A percentile compares a stretch with the other conserved stretches of the same genome.
Evolutionary conservation across 2,888 invertebrate genomes (phyloP).

Genomic region (Girardia tigrina): DNA sequence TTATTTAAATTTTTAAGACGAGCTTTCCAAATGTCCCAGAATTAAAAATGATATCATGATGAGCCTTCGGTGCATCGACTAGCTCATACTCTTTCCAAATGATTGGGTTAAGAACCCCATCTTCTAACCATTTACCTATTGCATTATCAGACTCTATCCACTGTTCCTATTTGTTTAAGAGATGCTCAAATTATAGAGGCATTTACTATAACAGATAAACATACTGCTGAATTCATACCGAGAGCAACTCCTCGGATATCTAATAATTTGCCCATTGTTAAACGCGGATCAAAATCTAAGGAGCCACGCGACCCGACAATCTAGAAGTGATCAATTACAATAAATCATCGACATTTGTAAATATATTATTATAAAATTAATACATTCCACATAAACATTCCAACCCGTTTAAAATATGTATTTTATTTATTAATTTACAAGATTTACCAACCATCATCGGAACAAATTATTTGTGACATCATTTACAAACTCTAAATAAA

Average conservation of each 20-base stretch:
- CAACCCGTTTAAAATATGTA: too few species aligned
- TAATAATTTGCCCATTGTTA: conserved; percentile 39
- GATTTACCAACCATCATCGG: too few species aligned
- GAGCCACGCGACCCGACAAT: conserved; percentile 37
- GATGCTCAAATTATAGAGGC: neutral
- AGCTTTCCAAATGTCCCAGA: conserved; percentile 25
- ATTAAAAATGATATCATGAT: conserved; percentile 16
- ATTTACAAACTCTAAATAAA: too few species aligned
- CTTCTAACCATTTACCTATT: neutral
- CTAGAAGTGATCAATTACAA: too few species aligned
- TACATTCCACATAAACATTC: too few species aligned
- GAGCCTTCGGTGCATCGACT: neutral
- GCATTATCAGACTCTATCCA: neutral
- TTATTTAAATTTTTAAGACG: neutral
- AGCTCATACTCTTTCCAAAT: neutral
- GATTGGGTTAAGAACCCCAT: neutral
- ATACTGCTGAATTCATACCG: neutral
- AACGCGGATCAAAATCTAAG: conserved; percentile 40
- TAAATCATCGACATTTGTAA: too few species aligned
- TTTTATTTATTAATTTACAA: too few species aligned
- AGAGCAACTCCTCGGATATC: conserved; percentile 39
- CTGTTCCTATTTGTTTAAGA: neutral
- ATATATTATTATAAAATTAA: too few species aligned
- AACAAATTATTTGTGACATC: too few species aligned
- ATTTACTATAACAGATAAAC: neutral